Conservation (phyloP, 2,888 invertebrate genomes). For the Ischnura elegans region DNA sequence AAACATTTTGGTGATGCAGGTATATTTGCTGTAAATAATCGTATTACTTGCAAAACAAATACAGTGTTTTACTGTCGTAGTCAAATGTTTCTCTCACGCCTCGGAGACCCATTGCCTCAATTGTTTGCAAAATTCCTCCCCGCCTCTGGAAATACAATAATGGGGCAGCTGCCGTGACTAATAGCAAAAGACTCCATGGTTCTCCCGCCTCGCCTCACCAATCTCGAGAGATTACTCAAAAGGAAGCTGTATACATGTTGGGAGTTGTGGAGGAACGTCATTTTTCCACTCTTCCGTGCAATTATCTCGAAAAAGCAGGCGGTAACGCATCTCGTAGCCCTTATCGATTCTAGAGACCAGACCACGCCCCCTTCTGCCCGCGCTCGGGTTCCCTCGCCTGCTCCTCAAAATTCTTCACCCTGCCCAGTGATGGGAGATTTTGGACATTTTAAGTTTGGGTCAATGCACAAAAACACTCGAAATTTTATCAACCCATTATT, state of each 20-base stretch:
- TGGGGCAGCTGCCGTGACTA: background rate
- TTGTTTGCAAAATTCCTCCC: background rate
- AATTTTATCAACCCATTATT: no score
- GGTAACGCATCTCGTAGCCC: background rate
- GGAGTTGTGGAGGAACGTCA: background rate
- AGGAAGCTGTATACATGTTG: background rate
- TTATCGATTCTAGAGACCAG: background rate
- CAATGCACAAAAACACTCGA: no score
- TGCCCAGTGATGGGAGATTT: no score
- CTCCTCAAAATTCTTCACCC: background rate
- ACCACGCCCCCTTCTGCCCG: background rate
- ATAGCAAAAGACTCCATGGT: background rate
- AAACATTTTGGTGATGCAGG: no score
- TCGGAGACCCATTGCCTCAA: background rate
- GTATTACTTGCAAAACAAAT: background rate
- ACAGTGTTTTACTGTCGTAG: background rate
- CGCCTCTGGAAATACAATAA: background rate
- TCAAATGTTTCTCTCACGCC: background rate
- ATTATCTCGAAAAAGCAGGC: conserved; percentile 8
- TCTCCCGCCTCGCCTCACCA: no score
- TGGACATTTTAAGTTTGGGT: no score
- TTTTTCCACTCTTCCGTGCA: background rate
- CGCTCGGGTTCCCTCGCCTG: background rate
- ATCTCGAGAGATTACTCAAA: background rate
- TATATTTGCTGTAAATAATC: no score